phyloP scores from a whole-genome alignment of 2,797 vertebrate species.

The Sebastes itinus region DNA sequence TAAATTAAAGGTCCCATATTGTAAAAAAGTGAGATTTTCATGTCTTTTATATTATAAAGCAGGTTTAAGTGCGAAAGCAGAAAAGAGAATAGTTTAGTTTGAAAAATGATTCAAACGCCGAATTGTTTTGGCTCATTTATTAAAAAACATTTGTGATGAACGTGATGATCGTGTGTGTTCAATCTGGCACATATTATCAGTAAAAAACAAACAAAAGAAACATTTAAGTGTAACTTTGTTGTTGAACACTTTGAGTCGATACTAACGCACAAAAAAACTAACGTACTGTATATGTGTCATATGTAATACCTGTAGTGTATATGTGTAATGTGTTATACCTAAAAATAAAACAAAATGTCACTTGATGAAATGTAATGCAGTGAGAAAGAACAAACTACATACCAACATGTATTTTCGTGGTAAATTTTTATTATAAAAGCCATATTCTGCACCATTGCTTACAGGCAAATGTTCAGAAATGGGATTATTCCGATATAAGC shows the following conservation, averaged over 20 bases:
- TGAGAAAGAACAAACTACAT: neutral
- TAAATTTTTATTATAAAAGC: constrained; percentile 76
- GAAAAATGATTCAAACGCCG: too few relatives aligned
- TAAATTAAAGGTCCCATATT: neutral
- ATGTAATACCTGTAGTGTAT: too few relatives aligned
- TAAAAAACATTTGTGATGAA: neutral
- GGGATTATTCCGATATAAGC: constrained; percentile 65
- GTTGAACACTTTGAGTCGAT: too few relatives aligned
- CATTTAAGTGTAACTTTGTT: too few relatives aligned
- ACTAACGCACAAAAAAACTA: too few relatives aligned
- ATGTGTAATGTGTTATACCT: too few relatives aligned
- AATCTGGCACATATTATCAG: neutral
- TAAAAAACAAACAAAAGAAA: neutral
- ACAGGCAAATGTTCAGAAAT: constrained; percentile 69
- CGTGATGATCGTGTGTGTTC: neutral
- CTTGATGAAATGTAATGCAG: neutral
- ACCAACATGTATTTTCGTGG: neutral
- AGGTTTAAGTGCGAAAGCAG: neutral
- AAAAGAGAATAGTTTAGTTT: too few relatives aligned
- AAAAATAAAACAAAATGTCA: neutral
- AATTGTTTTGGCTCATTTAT: neutral
- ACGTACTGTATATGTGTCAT: too few relatives aligned
- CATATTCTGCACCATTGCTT: constrained; percentile 52
- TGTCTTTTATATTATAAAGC: too few relatives aligned
- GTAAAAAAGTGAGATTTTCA: too few relatives aligned